Conservation (phyloP, 1,140 invertebrate genomes). For the Lamellibrachia luymesi region DNA sequence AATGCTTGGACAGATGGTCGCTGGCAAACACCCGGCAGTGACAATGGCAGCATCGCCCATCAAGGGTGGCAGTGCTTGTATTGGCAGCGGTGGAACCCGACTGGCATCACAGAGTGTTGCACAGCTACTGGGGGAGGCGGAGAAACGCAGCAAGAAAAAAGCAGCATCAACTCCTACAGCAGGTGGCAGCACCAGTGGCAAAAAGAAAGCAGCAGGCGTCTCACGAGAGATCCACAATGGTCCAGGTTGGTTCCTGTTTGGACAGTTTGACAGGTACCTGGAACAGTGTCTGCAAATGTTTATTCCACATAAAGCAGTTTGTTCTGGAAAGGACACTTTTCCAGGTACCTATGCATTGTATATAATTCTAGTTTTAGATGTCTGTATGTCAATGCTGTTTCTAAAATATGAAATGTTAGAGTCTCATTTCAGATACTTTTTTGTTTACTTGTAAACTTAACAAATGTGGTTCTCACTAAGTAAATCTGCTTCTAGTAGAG, state of each 20-base stretch:
- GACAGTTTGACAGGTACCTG: too few species aligned
- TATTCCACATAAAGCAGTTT: too few species aligned
- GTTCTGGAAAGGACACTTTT: too few species aligned
- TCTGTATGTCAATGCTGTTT: too few species aligned
- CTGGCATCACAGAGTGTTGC: conserved; percentile 22
- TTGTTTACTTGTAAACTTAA: too few species aligned
- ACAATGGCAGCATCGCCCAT: neutral
- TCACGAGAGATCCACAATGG: neutral
- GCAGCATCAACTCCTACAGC: neutral
- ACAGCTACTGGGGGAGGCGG: conserved; percentile 23
- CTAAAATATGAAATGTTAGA: too few species aligned
- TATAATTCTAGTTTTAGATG: too few species aligned
- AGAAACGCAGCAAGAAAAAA: conserved; percentile 21
- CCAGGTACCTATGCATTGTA: too few species aligned
- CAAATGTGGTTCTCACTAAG: too few species aligned
- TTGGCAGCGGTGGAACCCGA: neutral
- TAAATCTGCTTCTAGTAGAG: too few species aligned
- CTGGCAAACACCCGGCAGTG: neutral
- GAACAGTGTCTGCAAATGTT: too few species aligned
- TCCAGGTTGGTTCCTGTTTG: neutral
- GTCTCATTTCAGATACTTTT: too few species aligned
- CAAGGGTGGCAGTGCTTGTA: neutral
- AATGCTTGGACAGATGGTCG: neutral
- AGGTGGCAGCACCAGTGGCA: conserved; percentile 2
- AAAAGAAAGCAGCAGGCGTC: neutral